A percentile compares a stretch with the other conserved stretches of the same genome.
phyloP scores from a whole-genome alignment of 2,888 invertebrate genomes.

The Tanaodytes sp. region DNA sequence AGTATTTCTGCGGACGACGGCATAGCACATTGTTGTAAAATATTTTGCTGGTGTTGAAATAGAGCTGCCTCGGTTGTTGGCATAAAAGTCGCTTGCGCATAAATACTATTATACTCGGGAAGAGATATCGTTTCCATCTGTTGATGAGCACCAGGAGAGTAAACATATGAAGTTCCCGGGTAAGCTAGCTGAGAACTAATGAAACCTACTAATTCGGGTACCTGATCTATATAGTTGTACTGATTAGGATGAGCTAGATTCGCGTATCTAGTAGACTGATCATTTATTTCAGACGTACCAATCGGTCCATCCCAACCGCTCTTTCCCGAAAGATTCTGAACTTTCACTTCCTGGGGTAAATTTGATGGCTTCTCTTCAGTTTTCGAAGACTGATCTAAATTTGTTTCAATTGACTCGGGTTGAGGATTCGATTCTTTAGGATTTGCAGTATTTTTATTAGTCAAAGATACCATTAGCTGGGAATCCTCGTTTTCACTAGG shows the following conservation, averaged over 20 bases:
- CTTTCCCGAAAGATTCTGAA: slow-evolving; percentile 34
- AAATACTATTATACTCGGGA: slow-evolving; percentile 60
- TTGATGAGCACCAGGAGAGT: slow-evolving; percentile 60
- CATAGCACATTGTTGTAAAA: slow-evolving; percentile 46
- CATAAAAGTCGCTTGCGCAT: slow-evolving; percentile 64
- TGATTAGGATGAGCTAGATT: slow-evolving; percentile 39
- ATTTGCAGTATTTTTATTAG: slow-evolving; percentile 13
- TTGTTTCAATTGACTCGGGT: not conserved
- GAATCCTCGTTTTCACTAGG: slow-evolving; percentile 54
- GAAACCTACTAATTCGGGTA: slow-evolving; percentile 74
- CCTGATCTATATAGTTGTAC: slow-evolving; percentile 73
- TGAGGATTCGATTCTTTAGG: slow-evolving; percentile 6
- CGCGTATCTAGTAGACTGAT: slow-evolving; percentile 16
- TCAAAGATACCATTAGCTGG: slow-evolving; percentile 52
- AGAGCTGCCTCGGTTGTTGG: slow-evolving; percentile 52
- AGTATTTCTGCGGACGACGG: slow-evolving; percentile 22
- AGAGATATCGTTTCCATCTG: slow-evolving; percentile 60
- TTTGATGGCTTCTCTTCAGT: not conserved
- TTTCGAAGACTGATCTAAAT: not conserved
- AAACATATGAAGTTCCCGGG: slow-evolving; percentile 66
- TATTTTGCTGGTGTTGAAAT: slow-evolving; percentile 57
- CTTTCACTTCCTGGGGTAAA: not conserved
- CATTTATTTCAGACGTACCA: not conserved
- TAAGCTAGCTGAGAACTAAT: slow-evolving; percentile 75
- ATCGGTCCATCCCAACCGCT: slow-evolving; percentile 58